Evolutionary conservation across 2,113 vertebrate species (phyloP).

Genomic region (cattle (Bos taurus)): ARS-UCD2.0 NC_037333.1:86328001-86328500

Average conservation of each 20-base stretch:
- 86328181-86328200: background rate
- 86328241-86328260: background rate
- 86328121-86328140: background rate
- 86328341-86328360: background rate
- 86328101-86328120: background rate
- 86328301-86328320: background rate
- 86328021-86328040: background rate
- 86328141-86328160: background rate
- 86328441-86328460: background rate
- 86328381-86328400: background rate
- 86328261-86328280: background rate
- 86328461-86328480: background rate
- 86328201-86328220: background rate
- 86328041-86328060: slow-evolving; percentile 16
- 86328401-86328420: background rate
- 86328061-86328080: background rate
- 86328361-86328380: background rate
- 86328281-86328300: background rate
- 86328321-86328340: background rate
- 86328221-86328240: background rate
- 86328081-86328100: background rate
- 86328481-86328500: background rate
- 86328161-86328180: background rate
- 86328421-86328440: background rate
- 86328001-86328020: background rate